A percentile compares a stretch with the other conserved stretches of the same genome.
phyloP scores from a whole-genome alignment of 2,797 vertebrate genomes.

The Arctocebus calabarensis region DNA sequence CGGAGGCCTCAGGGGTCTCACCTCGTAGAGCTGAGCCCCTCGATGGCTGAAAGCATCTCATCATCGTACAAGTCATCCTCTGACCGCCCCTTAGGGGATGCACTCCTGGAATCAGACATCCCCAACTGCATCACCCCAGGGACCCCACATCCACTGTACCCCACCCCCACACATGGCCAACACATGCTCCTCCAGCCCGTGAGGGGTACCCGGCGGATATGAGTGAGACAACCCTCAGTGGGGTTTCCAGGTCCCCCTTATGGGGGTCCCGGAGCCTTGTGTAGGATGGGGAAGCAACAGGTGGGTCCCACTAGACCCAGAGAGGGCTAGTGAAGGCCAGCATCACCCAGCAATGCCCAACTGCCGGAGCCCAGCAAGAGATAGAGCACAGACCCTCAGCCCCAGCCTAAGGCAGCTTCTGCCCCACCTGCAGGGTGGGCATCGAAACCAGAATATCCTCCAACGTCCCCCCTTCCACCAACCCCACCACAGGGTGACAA shows the following conservation, averaged over 20 bases:
- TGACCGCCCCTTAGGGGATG: slow-evolving; percentile 95
- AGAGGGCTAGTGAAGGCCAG: not conserved
- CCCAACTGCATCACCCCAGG: not conserved
- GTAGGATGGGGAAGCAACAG: rapidly evolving
- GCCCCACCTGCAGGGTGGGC: too few species aligned
- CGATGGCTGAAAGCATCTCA: slow-evolving; percentile 97
- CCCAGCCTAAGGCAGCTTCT: too few species aligned
- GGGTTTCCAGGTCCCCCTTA: not conserved
- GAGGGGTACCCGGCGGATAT: too few species aligned
- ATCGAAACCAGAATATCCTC: too few species aligned
- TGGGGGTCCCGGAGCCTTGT: not conserved
- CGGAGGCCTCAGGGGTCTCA: slow-evolving; percentile 81
- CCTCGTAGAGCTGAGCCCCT: slow-evolving; percentile 96
- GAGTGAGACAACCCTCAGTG: too few species aligned
- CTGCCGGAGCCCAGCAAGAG: not conserved
- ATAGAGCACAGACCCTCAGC: not conserved
- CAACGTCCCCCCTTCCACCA: not conserved
- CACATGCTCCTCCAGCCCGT: too few species aligned
- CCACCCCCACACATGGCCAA: too few species aligned
- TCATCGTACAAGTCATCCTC: slow-evolving; percentile 97
- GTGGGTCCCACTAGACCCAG: not conserved
- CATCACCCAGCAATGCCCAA: not conserved
- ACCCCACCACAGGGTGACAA: not conserved
- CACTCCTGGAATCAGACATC: slow-evolving; percentile 89
- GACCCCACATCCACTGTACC: not conserved